Conservation (phyloP, 1,140 invertebrate genomes). For the Megalopta genalis region DNA sequence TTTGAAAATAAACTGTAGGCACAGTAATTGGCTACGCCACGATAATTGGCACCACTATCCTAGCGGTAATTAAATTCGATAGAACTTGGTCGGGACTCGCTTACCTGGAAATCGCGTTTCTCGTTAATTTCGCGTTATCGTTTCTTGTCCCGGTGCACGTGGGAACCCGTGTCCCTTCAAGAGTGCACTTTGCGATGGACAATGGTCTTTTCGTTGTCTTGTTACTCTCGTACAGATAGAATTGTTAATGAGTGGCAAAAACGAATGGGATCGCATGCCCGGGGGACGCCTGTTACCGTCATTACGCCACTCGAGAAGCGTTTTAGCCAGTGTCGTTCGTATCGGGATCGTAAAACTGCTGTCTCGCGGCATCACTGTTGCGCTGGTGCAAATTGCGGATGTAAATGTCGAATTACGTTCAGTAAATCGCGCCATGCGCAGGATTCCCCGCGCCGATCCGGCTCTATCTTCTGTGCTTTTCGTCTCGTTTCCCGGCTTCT, state of each 20-base stretch:
- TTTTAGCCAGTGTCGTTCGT: background rate
- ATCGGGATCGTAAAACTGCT: slow-evolving; percentile 18
- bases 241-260: slow-evolving; percentile 28
- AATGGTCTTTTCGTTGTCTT: background rate
- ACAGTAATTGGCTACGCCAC: too few species aligned
- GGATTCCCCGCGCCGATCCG: background rate
- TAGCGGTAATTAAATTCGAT: background rate
- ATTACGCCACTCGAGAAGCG: background rate
- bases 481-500: background rate
- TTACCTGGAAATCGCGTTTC: background rate
- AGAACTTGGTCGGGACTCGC: too few species aligned
- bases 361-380: background rate
- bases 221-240: too few species aligned
- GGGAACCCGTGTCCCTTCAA: too few species aligned
- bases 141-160: too few species aligned
- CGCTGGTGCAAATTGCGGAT: background rate
- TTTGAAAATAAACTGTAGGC: too few species aligned
- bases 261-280: slow-evolving; percentile 32
- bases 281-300: background rate
- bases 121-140: background rate
- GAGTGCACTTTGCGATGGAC: too few species aligned
- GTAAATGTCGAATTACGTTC: background rate
- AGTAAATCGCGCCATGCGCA: background rate
- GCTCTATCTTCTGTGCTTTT: too few species aligned
- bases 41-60: too few species aligned